Evolutionary conservation across 2,797 vertebrate genomes (phyloP).

Genomic region (Danio aesculapii): DNA sequence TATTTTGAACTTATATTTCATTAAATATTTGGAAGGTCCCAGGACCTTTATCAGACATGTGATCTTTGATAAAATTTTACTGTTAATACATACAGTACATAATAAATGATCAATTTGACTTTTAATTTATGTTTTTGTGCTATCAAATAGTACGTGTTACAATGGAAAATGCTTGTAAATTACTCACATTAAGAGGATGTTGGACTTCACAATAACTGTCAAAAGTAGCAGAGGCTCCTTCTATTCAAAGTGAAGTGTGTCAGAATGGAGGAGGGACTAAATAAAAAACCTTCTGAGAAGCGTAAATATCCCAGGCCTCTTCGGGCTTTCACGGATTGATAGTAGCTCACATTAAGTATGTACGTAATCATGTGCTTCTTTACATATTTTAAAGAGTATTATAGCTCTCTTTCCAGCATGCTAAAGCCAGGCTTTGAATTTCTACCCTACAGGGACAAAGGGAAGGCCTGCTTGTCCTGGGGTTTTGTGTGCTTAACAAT

Average conservation of each 20-base stretch:
- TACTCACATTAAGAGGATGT: neutral
- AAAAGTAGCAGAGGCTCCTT: conserved; percentile 19
- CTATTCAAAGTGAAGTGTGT: conserved; percentile 69
- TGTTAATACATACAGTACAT: neutral
- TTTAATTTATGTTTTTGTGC: neutral
- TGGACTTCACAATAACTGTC: neutral
- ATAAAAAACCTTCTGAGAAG: conserved; percentile 75
- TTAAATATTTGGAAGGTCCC: no score
- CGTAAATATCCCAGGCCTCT: conserved; percentile 76
- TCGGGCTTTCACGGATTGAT: conserved; percentile 46
- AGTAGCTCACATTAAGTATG: conserved; percentile 64
- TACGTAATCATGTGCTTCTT: conserved; percentile 77
- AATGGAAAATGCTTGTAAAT: conserved; percentile 6
- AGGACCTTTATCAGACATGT: neutral
- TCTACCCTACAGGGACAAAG: conserved; percentile 68
- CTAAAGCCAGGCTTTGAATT: conserved; percentile 69
- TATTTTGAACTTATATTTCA: no score
- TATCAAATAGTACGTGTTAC: conserved; percentile 4
- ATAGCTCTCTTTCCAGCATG: conserved; percentile 66
- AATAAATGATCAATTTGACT: neutral
- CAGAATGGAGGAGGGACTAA: conserved; percentile 69
- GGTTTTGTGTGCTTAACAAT: conserved; percentile 69
- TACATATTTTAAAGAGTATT: conserved; percentile 80
- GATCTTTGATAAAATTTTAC: neutral
- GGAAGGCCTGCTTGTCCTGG: conserved; percentile 61